Conservation (phyloP, 2,888 invertebrate species). For the Drosophila lutescens region DNA sequence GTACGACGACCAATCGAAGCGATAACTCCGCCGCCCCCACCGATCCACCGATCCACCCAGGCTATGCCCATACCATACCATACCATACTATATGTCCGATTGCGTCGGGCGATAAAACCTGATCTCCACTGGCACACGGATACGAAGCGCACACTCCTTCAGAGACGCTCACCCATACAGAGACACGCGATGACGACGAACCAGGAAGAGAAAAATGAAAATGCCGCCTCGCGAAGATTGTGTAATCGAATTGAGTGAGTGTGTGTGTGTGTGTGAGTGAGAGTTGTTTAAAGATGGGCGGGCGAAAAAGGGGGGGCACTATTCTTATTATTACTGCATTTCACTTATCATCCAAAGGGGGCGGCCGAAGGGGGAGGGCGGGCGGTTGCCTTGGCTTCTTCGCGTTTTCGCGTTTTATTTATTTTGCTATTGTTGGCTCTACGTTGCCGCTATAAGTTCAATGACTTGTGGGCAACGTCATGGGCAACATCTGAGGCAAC, state of each 20-base stretch:
- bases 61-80: background rate
- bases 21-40: slow-evolving; percentile 49
- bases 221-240: slow-evolving; percentile 75
- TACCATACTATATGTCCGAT: slow-evolving; percentile 61
- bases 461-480: slow-evolving; percentile 81
- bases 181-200: slow-evolving; percentile 72
- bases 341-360: slow-evolving; percentile 65
- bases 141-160: slow-evolving; percentile 9
- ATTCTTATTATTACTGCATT: slow-evolving; percentile 63
- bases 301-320: slow-evolving; percentile 16
- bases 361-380: background rate
- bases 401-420: slow-evolving; percentile 57
- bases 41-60: slow-evolving; percentile 33
- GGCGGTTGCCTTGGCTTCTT: slow-evolving; percentile 33
- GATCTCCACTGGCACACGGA: slow-evolving; percentile 61
- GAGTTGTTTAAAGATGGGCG: slow-evolving; percentile 22
- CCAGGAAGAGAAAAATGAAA: slow-evolving; percentile 83
- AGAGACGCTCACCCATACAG: slow-evolving; percentile 44
- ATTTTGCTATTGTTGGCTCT: slow-evolving; percentile 55
- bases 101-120: slow-evolving; percentile 75
- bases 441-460: slow-evolving; percentile 74
- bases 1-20: slow-evolving; percentile 26
- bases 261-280: slow-evolving; percentile 31
- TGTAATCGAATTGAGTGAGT: slow-evolving; percentile 69
- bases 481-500: slow-evolving; percentile 65